These are phyloP conservation scores for Oryctolagus cuniculus DNA, from an alignment of 2,113 vertebrate species.

Conservation along the genomic window mOryCun1.1 NC_091441.1:121936001-121936500, in stretches of 20 bases:
- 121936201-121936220: neutral
- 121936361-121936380: slow-evolving; percentile 87
- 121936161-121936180: neutral
- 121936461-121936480: slow-evolving; percentile 84
- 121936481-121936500: slow-evolving; percentile 74
- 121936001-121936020: too few relatives aligned
- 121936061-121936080: too few relatives aligned
- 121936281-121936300: slow-evolving; percentile 53
- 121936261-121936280: slow-evolving; percentile 69
- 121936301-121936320: neutral
- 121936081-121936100: too few relatives aligned
- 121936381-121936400: slow-evolving; percentile 60
- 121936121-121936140: neutral
- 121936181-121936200: neutral
- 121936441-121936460: slow-evolving; percentile 66
- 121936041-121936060: neutral
- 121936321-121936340: slow-evolving; percentile 65
- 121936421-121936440: slow-evolving; percentile 81
- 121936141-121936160: neutral
- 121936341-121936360: slow-evolving; percentile 82
- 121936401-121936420: slow-evolving; percentile 85
- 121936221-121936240: slow-evolving; percentile 26
- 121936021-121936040: too few relatives aligned
- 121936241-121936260: slow-evolving; percentile 67
- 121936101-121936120: neutral